A percentile compares a stretch with the other conserved stretches of the same genome.
phyloP scores from a whole-genome alignment of 2,888 invertebrate genomes.

The Orchesellides sinensis region DNA sequence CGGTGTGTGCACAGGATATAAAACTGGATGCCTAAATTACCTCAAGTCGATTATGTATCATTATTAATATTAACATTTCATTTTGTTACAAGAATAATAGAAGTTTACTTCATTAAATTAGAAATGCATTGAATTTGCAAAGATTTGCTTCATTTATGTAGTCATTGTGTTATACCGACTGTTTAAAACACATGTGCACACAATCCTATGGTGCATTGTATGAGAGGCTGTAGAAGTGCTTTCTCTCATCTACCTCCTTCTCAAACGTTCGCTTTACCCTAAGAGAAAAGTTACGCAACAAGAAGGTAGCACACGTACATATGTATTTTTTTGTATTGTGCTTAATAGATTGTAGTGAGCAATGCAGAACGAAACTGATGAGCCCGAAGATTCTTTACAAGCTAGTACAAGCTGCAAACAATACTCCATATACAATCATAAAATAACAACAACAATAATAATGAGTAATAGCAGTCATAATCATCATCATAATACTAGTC shows the following conservation, averaged over 20 bases:
- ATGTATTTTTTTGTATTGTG: no score
- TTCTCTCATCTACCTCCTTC: slow-evolving; percentile 58
- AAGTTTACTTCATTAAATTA: no score
- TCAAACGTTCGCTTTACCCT: slow-evolving; percentile 15
- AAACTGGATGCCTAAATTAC: no score
- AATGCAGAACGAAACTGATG: slow-evolving; percentile 6
- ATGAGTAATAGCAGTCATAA: slow-evolving; percentile 49
- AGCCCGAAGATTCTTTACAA: slow-evolving; percentile 26
- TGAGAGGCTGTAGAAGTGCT: slow-evolving; percentile 47
- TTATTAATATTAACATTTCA: no score
- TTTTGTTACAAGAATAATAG: no score
- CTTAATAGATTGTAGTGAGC: background rate
- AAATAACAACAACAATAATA: slow-evolving; percentile 49
- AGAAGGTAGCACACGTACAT: background rate
- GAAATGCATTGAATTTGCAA: no score
- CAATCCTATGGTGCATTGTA: no score
- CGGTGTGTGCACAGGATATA: no score
- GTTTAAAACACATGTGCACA: no score
- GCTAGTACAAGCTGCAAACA: slow-evolving; percentile 32
- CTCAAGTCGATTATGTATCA: no score
- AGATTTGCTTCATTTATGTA: no score
- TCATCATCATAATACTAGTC: slow-evolving; percentile 48
- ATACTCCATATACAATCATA: slow-evolving; percentile 31
- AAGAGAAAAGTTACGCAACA: slow-evolving; percentile 47
- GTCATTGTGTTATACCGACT: no score